These are phyloP conservation scores for Callorhinus ursinus DNA, from an alignment of 2,113 vertebrate genomes.

Conservation along the genomic window DNA sequence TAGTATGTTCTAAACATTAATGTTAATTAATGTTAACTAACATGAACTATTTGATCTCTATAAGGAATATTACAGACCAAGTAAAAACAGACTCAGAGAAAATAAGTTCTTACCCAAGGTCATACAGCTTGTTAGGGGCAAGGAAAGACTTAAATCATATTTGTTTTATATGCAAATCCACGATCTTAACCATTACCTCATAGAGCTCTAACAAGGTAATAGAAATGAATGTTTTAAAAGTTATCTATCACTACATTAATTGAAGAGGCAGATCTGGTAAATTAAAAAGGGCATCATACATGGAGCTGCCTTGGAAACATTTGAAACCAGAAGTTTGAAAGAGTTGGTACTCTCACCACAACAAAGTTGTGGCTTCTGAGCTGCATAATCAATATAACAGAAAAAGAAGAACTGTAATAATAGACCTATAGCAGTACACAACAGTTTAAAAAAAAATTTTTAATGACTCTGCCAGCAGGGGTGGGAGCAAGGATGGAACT, in stretches of 20 bases:
- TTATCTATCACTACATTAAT: slow-evolving; percentile 1
- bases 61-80: neutral
- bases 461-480: neutral
- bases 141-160: neutral
- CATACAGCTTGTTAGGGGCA: neutral
- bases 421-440: neutral
- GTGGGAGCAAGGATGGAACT: neutral
- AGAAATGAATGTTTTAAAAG: slow-evolving; percentile 7
- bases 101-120: neutral
- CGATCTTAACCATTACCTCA: neutral
- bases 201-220: neutral
- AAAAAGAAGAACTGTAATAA: neutral
- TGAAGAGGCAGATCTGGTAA: neutral
- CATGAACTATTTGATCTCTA: slow-evolving; percentile 7
- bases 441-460: neutral
- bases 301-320: neutral
- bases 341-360: neutral
- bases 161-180: slow-evolving; percentile 32
- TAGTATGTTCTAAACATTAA: neutral
- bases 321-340: neutral
- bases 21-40: neutral
- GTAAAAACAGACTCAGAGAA: neutral
- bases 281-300: neutral
- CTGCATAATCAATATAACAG: neutral
- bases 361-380: neutral